Evolutionary conservation across 2,888 invertebrate species (phyloP).

Genomic region (Cephus spinipes): DNA sequence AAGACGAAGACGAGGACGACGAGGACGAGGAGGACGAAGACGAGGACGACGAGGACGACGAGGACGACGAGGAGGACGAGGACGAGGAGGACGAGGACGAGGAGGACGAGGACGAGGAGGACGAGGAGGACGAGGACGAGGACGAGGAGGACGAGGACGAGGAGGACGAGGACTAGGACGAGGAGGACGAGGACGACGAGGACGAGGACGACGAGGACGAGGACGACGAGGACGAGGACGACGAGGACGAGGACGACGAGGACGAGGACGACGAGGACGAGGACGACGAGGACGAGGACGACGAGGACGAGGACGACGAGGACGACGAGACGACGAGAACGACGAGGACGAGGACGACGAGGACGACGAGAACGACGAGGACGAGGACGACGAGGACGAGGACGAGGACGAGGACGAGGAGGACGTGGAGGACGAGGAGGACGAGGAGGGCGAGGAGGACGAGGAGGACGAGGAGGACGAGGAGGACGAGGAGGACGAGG

Average conservation of each 20-base stretch:
- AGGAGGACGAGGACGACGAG: neutral
- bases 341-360: no score
- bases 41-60: constrained; percentile 18
- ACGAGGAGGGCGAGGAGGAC: no score
- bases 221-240: neutral
- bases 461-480: neutral
- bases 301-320: neutral
- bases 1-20: no score
- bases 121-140: neutral
- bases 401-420: neutral
- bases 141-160: neutral
- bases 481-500: no score
- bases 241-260: constrained; percentile 2
- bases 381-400: neutral
- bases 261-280: constrained; percentile 3
- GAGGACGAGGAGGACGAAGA: no score
- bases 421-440: neutral
- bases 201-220: neutral
- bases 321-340: no score
- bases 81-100: constrained; percentile 32
- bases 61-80: constrained; percentile 19
- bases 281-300: neutral
- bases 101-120: constrained; percentile 29
- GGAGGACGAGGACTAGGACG: no score
- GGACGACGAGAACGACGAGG: no score